Base-by-base conservation (phyloP, 2,888 invertebrate species). In the Holacanthella duospinosa region DNA sequence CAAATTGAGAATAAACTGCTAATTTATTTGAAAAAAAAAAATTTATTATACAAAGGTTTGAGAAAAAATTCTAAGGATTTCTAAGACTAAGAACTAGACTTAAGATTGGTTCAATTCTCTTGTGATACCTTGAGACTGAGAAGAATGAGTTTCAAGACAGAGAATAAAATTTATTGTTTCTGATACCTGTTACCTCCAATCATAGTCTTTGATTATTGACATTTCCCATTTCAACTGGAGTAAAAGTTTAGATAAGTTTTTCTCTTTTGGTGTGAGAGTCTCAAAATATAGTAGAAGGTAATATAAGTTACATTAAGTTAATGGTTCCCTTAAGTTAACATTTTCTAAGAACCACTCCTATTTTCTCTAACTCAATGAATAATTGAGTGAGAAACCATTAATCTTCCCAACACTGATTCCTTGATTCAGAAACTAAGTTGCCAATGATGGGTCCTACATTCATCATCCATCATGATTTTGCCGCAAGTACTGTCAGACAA, bases 181-280 rank as follows among this genome's bases (percentile, higher is more conserved):
- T 56, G 66, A 68, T 66, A 66, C 60, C 63, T 68, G 64, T 61
- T 62, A 16, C 59, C 29, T 65, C 65, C 63, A 68, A 66, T 68
- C 64, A 63, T 55, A 60, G 55, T 59, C 43, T 24, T 36, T 36
- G 21, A 21, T 48, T 21, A 48, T 48, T 48, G 48, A 48, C 21
- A 48, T 48, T 48, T 48, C 48, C 48, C 48, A 48, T 21, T 48
- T 48, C 48, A 48, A 21, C 48, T 48, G 19, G 48, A 48, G 48
- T 48, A 48, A 48, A 48, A 48, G 48, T n/a, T 48, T 48, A 4
- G 16, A 48, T 48, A 4, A 48, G 16, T 48, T 21, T 48, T 21
- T 48, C 21, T 21, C 48, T 21, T 12, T 16, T 36, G 9, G 9
- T 16, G 9, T 36, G 9, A 16, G 36, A 16, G 12, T 4, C 12